These are phyloP conservation scores for Psittacula cyanocephala DNA, from an alignment of 2,113 vertebrate species.

Conservation along the genomic window DNA sequence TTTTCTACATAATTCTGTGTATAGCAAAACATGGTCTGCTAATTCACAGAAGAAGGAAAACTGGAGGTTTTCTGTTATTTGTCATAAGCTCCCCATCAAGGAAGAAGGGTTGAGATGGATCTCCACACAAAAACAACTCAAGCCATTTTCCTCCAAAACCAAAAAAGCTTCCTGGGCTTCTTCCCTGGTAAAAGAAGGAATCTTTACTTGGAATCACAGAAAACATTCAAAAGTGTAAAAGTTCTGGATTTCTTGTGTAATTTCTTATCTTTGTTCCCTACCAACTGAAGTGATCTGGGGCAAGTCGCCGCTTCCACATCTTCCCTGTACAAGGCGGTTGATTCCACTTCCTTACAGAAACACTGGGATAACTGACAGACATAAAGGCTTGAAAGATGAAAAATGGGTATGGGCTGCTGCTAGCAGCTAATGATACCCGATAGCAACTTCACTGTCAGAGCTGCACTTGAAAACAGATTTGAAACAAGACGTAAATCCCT, in stretches of 20 bases:
- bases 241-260: fast-evolving
- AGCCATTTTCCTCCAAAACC: background rate
- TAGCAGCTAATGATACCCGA: background rate
- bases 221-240: fast-evolving
- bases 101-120: background rate
- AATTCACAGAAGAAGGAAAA: background rate
- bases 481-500: background rate
- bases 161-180: background rate
- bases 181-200: background rate
- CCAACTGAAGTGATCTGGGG: background rate
- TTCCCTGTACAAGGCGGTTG: no score
- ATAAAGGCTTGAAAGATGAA: background rate
- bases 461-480: background rate
- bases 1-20: background rate
- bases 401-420: background rate
- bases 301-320: background rate
- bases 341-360: background rate
- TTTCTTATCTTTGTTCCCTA: background rate
- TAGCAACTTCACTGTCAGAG: background rate
- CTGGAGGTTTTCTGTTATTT: fast-evolving
- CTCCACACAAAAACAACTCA: background rate
- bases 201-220: background rate
- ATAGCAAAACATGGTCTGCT: background rate
- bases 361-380: background rate
- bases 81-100: background rate